A percentile compares a stretch with the other conserved stretches of the same genome.
These are phyloP conservation scores for Crotalus helleri DNA, from an alignment of 2,113 vertebrate genomes.

Conservation along the genomic window DNA sequence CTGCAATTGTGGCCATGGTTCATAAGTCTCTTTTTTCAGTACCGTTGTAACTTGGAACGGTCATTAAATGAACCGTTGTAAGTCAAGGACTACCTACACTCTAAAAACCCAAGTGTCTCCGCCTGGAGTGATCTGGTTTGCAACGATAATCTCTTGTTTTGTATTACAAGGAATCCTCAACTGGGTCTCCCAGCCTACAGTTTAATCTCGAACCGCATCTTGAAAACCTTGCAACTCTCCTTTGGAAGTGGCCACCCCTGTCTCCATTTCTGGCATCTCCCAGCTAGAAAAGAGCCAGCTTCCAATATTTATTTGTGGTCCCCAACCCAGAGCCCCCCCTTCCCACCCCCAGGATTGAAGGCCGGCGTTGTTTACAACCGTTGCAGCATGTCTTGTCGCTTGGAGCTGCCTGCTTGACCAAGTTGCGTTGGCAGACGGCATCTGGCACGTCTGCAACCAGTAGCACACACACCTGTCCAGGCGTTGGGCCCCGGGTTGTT, in stretches of 20 bases:
- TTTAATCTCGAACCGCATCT: neutral
- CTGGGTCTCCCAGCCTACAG: neutral
- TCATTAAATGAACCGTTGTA: too few relatives aligned
- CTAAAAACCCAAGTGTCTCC: too few relatives aligned
- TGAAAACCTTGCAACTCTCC: rapidly evolving
- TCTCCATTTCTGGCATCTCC: neutral
- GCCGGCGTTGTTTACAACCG: neutral
- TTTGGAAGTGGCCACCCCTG: neutral
- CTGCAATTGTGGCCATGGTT: too few relatives aligned
- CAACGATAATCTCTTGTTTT: too few relatives aligned
- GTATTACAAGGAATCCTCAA: too few relatives aligned
- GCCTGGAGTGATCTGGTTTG: too few relatives aligned
- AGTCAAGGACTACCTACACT: too few relatives aligned
- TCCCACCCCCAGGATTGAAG: neutral
- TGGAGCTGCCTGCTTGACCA: neutral
- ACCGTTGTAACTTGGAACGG: too few relatives aligned
- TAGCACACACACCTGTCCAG: neutral
- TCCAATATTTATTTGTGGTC: neutral
- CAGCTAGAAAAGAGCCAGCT: neutral
- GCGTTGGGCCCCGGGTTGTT: neutral
- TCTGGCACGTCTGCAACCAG: neutral
- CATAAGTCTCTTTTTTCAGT: too few relatives aligned
- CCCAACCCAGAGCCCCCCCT: neutral
- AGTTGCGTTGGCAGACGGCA: neutral
- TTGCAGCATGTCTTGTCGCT: neutral